Evolutionary conservation across 2,888 invertebrate genomes (phyloP).

Genomic region (Disparrhopalites patrizii): DNA sequence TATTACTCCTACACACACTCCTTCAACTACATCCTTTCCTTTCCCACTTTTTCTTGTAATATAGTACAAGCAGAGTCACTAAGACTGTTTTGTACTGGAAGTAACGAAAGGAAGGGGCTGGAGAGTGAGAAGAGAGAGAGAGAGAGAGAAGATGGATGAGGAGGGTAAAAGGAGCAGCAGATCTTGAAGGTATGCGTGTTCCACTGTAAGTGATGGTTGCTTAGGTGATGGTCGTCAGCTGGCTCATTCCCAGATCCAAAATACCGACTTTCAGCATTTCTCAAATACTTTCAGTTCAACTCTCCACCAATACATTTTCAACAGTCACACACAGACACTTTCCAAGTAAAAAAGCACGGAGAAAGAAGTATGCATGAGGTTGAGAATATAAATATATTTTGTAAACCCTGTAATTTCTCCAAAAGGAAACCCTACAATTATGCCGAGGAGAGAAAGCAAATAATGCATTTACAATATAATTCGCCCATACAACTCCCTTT

Average conservation of each 20-base stretch:
- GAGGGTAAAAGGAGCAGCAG: slow-evolving; percentile 19
- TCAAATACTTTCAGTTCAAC: slow-evolving; percentile 33
- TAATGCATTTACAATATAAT: too few species aligned
- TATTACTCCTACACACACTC: neutral
- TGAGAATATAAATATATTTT: too few species aligned
- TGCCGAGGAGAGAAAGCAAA: too few species aligned
- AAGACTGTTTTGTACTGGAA: slow-evolving; percentile 4
- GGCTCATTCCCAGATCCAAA: slow-evolving; percentile 43
- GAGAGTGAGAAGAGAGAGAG: slow-evolving; percentile 3
- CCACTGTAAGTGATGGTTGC: slow-evolving; percentile 23
- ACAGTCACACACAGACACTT: slow-evolving; percentile 2
- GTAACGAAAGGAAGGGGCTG: neutral
- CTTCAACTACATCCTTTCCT: neutral
- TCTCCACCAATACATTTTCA: slow-evolving; percentile 19
- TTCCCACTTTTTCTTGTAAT: too few species aligned
- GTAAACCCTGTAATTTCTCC: too few species aligned
- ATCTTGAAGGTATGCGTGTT: slow-evolving; percentile 25
- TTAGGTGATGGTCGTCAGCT: slow-evolving; percentile 40
- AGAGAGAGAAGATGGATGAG: slow-evolving; percentile 25
- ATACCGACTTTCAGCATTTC: slow-evolving; percentile 35
- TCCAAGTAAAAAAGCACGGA: too few species aligned
- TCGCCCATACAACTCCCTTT: too few species aligned
- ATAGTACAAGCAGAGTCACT: neutral
- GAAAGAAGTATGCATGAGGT: too few species aligned
- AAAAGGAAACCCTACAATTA: too few species aligned